Evolutionary conservation across 2,797 vertebrate genomes (phyloP).

Genomic region (Molossus alvarezi): DNA sequence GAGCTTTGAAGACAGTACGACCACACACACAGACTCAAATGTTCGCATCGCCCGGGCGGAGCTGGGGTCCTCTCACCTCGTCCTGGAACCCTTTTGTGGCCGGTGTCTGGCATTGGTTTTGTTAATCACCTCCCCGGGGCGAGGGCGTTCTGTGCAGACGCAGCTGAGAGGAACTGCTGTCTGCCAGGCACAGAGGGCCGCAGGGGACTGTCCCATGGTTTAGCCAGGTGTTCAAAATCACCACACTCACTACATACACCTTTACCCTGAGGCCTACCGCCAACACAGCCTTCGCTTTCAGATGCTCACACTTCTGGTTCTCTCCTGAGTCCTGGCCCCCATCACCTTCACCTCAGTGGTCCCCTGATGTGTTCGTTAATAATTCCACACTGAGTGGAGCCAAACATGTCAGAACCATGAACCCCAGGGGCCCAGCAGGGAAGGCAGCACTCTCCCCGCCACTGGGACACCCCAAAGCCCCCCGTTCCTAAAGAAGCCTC

Average conservation of each 20-base stretch:
- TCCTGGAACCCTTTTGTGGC: not conserved
- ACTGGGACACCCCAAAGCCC: not conserved
- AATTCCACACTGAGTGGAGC: not conserved
- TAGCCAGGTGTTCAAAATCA: slow-evolving; percentile 13
- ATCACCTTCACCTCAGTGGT: not conserved
- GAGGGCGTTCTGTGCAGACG: not conserved
- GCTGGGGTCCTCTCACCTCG: not conserved
- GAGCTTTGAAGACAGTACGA: not conserved
- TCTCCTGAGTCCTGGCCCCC: not conserved
- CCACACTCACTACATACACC: not conserved
- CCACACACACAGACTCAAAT: not conserved
- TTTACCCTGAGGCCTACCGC: not conserved
- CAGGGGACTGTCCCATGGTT: not conserved
- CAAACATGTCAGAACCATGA: not conserved
- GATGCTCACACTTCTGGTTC: not conserved
- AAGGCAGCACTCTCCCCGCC: not conserved
- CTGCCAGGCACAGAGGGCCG: not conserved
- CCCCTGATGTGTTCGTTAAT: not conserved
- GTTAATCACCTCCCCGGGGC: not conserved
- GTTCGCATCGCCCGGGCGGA: not conserved
- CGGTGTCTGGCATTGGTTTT: not conserved
- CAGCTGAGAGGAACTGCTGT: not conserved
- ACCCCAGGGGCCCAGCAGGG: not conserved
- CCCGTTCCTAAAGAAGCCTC: not conserved
- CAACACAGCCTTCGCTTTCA: not conserved